Evolutionary conservation across 1,140 invertebrate species (phyloP).

Genomic region (Vanessa atalanta): DNA sequence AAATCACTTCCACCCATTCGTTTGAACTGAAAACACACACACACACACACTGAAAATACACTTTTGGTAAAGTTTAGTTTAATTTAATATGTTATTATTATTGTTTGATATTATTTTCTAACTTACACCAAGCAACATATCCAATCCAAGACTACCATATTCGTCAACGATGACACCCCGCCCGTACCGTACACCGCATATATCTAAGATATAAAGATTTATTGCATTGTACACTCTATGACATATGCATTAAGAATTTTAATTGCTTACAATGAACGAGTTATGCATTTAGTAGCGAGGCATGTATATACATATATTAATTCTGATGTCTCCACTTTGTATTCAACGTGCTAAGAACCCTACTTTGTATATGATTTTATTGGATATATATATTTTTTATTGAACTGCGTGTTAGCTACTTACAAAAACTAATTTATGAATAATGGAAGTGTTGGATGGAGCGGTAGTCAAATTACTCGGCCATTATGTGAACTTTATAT

Average conservation of each 20-base stretch:
- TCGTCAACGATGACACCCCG: constrained; percentile 36
- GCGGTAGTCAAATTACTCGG: not conserved
- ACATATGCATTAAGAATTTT: constrained; percentile 1
- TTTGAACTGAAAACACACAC: too few species aligned
- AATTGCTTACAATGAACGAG: constrained; percentile 16
- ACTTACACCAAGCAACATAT: constrained; percentile 21
- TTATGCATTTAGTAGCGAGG: constrained; percentile 15
- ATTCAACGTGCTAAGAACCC: constrained; percentile 21
- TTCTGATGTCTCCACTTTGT: constrained; percentile 24
- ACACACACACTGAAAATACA: too few species aligned
- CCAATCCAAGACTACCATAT: constrained; percentile 35
- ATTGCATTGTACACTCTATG: constrained; percentile 24
- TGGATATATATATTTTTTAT: constrained; percentile 22
- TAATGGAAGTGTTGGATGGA: not conserved
- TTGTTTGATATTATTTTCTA: not conserved
- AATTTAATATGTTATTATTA: not conserved
- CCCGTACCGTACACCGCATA: not conserved
- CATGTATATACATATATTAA: constrained; percentile 21
- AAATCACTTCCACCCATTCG: too few species aligned
- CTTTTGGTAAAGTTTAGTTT: too few species aligned
- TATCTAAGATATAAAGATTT: constrained; percentile 10
- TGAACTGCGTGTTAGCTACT: constrained; percentile 15
- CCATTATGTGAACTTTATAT: too few species aligned
- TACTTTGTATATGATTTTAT: constrained; percentile 30
- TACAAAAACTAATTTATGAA: constrained; percentile 24